Base-by-base conservation (phyloP, 2,797 vertebrate genomes). In the Simalia tracyae region DNA sequence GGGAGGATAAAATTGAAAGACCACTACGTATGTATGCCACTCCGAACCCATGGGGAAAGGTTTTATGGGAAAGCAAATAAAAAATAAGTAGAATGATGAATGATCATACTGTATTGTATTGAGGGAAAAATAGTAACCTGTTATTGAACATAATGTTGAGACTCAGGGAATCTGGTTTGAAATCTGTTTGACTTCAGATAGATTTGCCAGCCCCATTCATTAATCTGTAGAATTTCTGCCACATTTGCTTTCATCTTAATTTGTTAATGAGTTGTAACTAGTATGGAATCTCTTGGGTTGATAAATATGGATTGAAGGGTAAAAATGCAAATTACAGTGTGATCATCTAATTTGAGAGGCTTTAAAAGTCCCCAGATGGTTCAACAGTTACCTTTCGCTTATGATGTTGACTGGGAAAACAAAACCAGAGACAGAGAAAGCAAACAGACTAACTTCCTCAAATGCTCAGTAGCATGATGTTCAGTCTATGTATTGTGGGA, bases 91-190 rank as follows among this genome's bases (percentile, higher is more conserved):
- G n/a, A 10, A 63, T 84, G 54, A 81, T 63, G 28, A 68, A 66
- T 85, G 50, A 42, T n/a, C 24, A 28, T 63, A 60, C n/a, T 57
- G 26, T 9, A 2, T 26, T 6, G 4, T 31, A 22, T 0, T 0
- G 2, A 2, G 68, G 7, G 0, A 60, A 46, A 11, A 31, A 24
- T 0, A 1, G 12, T 28, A 1, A 0, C 46, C 42, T 76, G 61
- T 31, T 86, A 57, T 54, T 42, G 0, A 0, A 17, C 1, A 4
- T n/a, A 2, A n/a, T 56, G 0, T 28, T 19, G 86, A 0, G 0
- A 14, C 63, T 17, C 1, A 5, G 26, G 46, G 46, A 91, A 64
- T 0, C 0, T 4, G 2, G n/a, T 36, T 46, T 50, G 4, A 11
- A 5, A 8, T 12, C 26, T 63, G 1, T 28, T 28, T 54, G 59